A percentile compares a stretch with the other conserved stretches of the same genome.
These are phyloP conservation scores for cattle (Bos taurus) DNA, from an alignment of 2,113 vertebrate species.

Conservation along the genomic window DNA sequence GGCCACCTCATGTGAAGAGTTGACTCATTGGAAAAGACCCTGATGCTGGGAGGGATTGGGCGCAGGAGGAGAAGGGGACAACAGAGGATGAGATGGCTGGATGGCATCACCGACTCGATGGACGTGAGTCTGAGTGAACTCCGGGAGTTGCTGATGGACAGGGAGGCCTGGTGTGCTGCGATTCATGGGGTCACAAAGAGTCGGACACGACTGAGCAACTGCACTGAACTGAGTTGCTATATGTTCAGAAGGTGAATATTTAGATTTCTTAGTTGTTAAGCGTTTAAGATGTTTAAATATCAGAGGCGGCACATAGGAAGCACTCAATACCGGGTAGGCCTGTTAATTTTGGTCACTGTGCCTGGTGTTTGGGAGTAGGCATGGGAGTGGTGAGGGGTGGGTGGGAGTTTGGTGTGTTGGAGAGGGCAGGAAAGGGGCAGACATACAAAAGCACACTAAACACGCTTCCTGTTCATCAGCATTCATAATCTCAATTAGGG, in stretches of 20 bases:
- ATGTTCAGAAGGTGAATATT: neutral
- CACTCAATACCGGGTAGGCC: no score
- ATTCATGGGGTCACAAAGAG: no score
- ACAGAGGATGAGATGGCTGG: no score
- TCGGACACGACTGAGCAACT: no score
- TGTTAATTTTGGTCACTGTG: neutral
- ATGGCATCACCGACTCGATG: no score
- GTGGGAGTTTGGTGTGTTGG: neutral
- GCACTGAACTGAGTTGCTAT: neutral
- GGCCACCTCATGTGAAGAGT: no score
- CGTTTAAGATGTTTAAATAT: neutral
- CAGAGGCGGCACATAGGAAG: neutral
- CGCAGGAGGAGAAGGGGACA: no score
- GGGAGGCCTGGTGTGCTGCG: no score
- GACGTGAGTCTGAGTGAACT: no score
- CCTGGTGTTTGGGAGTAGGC: neutral
- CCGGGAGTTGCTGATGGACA: no score
- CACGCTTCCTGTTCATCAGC: neutral
- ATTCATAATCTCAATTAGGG: neutral
- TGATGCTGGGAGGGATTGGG: no score
- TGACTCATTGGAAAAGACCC: no score
- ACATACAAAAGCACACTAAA: neutral
- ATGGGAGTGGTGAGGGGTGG: neutral
- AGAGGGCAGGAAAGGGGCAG: neutral
- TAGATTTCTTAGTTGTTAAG: neutral